Base-by-base conservation (phyloP, 2,888 invertebrate genomes). In the Ophioninae sp. region DNA sequence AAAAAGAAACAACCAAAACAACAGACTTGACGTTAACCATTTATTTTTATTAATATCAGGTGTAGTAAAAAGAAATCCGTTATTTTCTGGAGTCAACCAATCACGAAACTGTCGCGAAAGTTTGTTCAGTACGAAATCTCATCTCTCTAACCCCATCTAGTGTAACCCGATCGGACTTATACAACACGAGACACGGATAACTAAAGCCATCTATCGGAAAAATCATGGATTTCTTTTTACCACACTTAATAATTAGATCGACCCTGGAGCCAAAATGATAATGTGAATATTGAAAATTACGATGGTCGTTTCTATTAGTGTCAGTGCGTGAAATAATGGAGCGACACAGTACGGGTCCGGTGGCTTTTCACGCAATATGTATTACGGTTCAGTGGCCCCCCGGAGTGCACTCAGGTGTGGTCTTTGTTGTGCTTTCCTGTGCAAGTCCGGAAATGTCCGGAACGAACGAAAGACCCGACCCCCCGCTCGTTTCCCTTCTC, bases 371-470 rank as follows among this genome's bases (percentile, higher is more conserved):
- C 85, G 85, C 86, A 79, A 87, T 59, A 59, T 84, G 72, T 80
- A 83, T 73, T 83, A 86, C 84, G 87, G 87, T 88, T 87, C 87
- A 87, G 82, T 86, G 87, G 82, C 81, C 85, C 83, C 84, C 72
- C 83, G 76, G 81, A 74, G 81, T 79, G 83, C 86, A 84, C 84
- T 85, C 86, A 86, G 86, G 86, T 86, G 86, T 82, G 85, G 86
- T 86, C 84, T 74, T 82, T 87, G 86, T 86, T 85, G 84, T 85
- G 79, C 82, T 85, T 83, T 84, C 86, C 81, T 85, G 84, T 83
- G 84, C 81, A 70, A 81, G 80, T 82, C 85, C 82, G 84, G 86
- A 87, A 86, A 87, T 83, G 82, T 84, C 84, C 85, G 79, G 83
- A 85, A 83, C 79, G 82, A 84, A 83, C 77, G 83, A 79, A 74